Conservation (phyloP, 2,113 vertebrate genomes). For the Meles meles region DNA sequence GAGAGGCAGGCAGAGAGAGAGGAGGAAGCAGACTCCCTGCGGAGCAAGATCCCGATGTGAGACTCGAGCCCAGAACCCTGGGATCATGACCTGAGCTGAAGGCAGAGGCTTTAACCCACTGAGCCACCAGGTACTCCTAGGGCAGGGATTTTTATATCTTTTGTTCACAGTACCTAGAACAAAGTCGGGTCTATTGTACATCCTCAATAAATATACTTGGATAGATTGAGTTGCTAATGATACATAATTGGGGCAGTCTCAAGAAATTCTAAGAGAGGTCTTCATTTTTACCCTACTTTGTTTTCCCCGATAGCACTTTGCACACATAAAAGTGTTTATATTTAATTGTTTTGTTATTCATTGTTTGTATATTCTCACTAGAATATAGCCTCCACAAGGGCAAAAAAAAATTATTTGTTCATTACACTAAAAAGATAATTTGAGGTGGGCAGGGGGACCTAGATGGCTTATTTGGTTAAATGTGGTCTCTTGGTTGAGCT, state of each 20-base stretch:
- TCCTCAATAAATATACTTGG: not conserved
- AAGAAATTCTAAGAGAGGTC: not conserved
- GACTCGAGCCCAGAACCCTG: no score
- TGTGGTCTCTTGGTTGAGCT: not conserved
- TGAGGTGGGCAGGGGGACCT: not conserved
- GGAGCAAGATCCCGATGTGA: no score
- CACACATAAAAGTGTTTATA: not conserved
- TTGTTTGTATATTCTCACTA: not conserved
- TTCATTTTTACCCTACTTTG: not conserved
- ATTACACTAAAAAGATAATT: not conserved
- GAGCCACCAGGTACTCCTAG: no score
- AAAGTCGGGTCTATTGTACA: not conserved
- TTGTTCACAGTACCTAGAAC: not conserved
- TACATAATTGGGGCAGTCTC: not conserved
- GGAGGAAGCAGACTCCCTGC: no score
- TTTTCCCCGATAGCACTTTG: not conserved
- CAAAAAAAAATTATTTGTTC: not conserved
- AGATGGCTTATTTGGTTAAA: not conserved
- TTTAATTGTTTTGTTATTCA: not conserved
- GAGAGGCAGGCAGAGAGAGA: no score
- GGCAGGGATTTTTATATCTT: not conserved
- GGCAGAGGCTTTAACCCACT: no score
- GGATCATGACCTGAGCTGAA: no score
- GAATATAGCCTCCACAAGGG: not conserved
- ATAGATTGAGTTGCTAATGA: not conserved